Percentiles rank a stretch among this genome's conserved stretches.
Conservation (phyloP, 2,113 vertebrate species). For the Ploceus nigricollis region DNA sequence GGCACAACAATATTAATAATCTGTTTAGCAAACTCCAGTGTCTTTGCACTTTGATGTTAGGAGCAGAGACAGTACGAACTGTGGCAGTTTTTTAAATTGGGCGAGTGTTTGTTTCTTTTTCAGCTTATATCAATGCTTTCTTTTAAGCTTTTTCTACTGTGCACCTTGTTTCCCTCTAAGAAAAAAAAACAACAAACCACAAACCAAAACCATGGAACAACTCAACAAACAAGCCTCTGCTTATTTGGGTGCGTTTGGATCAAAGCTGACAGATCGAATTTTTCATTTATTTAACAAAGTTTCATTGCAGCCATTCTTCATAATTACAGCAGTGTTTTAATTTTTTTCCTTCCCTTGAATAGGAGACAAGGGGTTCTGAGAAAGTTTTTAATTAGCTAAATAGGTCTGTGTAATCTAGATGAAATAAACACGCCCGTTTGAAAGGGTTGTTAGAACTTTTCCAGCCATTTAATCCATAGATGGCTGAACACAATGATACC, state of each 20-base stretch:
- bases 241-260: neutral
- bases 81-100: neutral
- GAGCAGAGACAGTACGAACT: neutral
- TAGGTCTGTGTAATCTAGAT: constrained; percentile 61
- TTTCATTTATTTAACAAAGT: constrained; percentile 51
- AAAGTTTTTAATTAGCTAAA: constrained; percentile 62
- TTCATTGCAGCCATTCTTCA: constrained; percentile 25
- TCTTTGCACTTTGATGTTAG: constrained; percentile 45
- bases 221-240: neutral
- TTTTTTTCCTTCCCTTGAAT: constrained; percentile 20
- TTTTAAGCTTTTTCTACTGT: constrained; percentile 14
- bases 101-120: neutral
- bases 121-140: constrained; percentile 12
- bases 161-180: neutral
- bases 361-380: constrained; percentile 46
- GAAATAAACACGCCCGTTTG: constrained; percentile 69
- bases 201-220: neutral
- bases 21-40: constrained; percentile 55
- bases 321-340: constrained; percentile 13
- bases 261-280: constrained; percentile 13
- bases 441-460: constrained; percentile 73
- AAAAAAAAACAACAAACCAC: neutral
- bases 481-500: constrained; percentile 64
- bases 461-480: constrained; percentile 66
- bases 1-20: constrained; percentile 58